phyloP scores from a whole-genome alignment of 2,113 vertebrate species.

The Tiliqua scincoides region DNA sequence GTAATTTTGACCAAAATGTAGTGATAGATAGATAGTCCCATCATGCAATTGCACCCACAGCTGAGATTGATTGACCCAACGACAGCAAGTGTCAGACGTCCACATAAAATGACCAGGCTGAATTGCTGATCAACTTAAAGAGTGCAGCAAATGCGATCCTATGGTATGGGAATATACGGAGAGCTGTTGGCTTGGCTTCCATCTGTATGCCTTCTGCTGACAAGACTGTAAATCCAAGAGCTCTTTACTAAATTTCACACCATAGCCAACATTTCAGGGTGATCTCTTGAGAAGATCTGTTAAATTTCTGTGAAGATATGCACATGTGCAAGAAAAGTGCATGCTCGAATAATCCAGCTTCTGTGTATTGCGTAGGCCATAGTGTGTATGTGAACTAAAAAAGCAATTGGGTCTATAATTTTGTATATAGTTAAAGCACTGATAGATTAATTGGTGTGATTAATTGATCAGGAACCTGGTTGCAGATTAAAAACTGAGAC shows the following conservation, averaged over 20 bases:
- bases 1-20: slow-evolving; percentile 39
- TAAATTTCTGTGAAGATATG: too few relatives aligned
- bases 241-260: background rate
- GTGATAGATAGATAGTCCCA: slow-evolving; percentile 38
- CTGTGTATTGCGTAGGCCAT: too few relatives aligned
- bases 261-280: too few relatives aligned
- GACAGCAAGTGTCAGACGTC: background rate
- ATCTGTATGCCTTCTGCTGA: background rate
- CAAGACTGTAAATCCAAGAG: background rate
- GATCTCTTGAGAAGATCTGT: too few relatives aligned
- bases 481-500: background rate
- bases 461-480: background rate
- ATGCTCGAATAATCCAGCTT: too few relatives aligned
- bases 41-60: background rate
- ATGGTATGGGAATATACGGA: background rate
- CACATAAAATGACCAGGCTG: slow-evolving; percentile 39
- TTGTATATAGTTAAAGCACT: background rate
- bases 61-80: slow-evolving; percentile 37
- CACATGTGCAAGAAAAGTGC: too few relatives aligned
- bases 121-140: background rate
- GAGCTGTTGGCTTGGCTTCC: background rate
- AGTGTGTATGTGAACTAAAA: background rate
- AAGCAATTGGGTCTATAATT: background rate
- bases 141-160: slow-evolving; percentile 5
- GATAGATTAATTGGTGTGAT: background rate